Conservation (phyloP, 2,797 vertebrate species). For the Spinus pinus region DNA sequence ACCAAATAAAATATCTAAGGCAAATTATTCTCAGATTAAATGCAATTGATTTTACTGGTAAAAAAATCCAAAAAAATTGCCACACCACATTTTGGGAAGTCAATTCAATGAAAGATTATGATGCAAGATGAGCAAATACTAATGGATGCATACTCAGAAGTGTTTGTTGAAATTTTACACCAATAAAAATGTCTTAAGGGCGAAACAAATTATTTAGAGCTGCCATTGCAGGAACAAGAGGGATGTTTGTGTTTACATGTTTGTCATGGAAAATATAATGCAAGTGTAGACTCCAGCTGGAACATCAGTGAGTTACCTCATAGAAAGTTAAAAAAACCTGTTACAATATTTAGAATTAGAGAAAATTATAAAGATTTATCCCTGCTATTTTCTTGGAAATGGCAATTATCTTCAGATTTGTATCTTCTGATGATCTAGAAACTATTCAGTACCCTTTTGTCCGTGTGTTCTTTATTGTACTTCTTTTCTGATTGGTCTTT, state of each 20-base stretch:
- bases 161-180: not conserved
- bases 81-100: not conserved
- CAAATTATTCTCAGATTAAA: not conserved
- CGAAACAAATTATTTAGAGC: not conserved
- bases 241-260: not conserved
- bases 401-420: constrained; percentile 23
- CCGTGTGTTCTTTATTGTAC: not conserved
- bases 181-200: not conserved
- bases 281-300: not conserved
- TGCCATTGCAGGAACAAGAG: not conserved
- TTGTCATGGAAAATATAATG: constrained; percentile 27
- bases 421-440: constrained; percentile 36
- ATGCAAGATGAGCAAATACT: not conserved
- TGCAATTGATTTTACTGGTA: not conserved
- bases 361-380: constrained; percentile 25
- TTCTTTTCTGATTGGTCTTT: constrained; percentile 1
- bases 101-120: not conserved
- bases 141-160: not conserved
- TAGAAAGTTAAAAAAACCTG: not conserved
- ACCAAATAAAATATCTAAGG: not conserved
- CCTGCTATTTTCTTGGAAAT: constrained; percentile 42
- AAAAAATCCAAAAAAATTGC: not conserved
- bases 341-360: not conserved
- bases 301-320: not conserved
- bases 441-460: constrained; percentile 12